Base-by-base conservation (phyloP, 2,113 vertebrate genomes). In the Grammomys surdaster region DNA sequence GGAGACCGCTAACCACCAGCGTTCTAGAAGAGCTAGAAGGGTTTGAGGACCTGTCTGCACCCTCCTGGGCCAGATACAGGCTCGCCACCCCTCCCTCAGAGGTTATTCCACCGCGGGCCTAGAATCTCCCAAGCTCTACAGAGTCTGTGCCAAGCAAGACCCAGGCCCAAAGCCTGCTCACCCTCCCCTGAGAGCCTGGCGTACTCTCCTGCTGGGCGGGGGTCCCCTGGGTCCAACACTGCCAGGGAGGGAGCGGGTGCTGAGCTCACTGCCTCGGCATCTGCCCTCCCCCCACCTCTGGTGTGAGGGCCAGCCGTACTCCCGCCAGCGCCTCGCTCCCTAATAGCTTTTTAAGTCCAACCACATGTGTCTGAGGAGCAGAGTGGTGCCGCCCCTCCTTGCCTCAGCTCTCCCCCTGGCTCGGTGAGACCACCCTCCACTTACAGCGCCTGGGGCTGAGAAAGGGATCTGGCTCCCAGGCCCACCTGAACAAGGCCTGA, bases 261-360 rank as follows among this genome's bases (percentile, higher is more conserved):
- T 98, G 96, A 97, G 95, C 97, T 97, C 96, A 97, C 97, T 88
- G 51, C 97, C 95, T 97, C 91, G 95, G 97, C 96, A 97, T 97
- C 93, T 90, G 88, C 97, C 97, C 92, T 31, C 94, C 97, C 96
- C 98, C 96, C 82, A 95, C 96, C 96, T 96, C 78, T 92, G 95
- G 95, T 96, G 93, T 95, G 78, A 90, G 96, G 97, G 97, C 96
- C 95, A 60, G 96, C 97, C 70, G 4, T 95, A 69, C 97, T 97
- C 97, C 97, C 81, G 92, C 97, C 97, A 96, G 97, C 96, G 93
- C 95, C 96, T 95, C 56, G 46, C 93, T 97, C 96, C 92, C 95
- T 98, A 98, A 98, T 98, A 98, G 97, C 97, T 98, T 98, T 98
- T 98, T 98, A 98, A 98, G 92, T 97, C 97, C 97, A 97, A 98